Evolutionary conservation across 2,113 vertebrate genomes (phyloP), one percentile per base, ranked within the genome.

Genomic region (Plecturocebus donacophilus): DNA sequence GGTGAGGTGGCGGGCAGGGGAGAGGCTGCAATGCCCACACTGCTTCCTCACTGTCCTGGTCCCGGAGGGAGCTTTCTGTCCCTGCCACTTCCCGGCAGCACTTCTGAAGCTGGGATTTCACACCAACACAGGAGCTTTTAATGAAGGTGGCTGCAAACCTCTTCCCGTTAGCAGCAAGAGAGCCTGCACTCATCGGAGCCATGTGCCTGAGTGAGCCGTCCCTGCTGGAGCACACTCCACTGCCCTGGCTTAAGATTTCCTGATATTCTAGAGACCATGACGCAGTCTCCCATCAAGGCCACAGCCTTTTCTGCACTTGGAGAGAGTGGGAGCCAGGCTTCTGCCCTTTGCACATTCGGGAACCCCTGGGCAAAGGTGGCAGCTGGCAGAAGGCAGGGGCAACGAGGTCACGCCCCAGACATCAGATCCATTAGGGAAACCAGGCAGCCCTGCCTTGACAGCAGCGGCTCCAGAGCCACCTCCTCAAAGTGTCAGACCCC

Each of bases 161-260:
- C 20, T 14, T 70, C 70, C 2, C 0, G 0, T 20, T 21, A 17
- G 0, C 0, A 0, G 66, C 35, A 4, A 21, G 38, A 40, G 54
- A 35, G 17, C 4, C 1, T 0, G 0, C 2, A 0, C n/a, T 45
- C 23, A 1, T 27, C 47, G 1, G 71, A 25, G 27, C 21, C 0
- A 19, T 1, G 3, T 2, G 10, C 27, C 68, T 5, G 10, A 64
- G 58, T 27, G 7, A 54, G 49, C 27, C 1, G 0, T 19, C 25
- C 21, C 27, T 0, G 1, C 75, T 35, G 0, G 0, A 49, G 87
- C 19, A 0, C 42, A 5, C 47, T 71, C 40, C n/a, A 5, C 3
- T 0, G 35, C 4, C 5, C 21, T 12, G 77, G n/a, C 45, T 54
- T 10, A 71, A 90, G 70, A 32, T 64, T 35, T 35, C 32, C 2